These are phyloP conservation scores for Mastomys natalensis DNA, from an alignment of 2,113 vertebrate genomes.

Conservation along the genomic window DNA sequence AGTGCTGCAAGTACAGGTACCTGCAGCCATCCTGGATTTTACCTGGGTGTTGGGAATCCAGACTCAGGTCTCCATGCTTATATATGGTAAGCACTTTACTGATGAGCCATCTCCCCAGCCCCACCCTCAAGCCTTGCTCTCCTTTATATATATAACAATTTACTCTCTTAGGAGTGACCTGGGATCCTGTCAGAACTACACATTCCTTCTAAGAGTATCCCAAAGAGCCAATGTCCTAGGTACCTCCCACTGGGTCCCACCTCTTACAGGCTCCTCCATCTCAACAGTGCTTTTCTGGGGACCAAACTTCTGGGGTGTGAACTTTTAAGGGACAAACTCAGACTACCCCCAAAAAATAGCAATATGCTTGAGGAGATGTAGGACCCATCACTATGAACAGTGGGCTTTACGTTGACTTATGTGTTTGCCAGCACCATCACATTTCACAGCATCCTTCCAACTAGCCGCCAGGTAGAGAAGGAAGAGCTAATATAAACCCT, in stretches of 20 bases:
- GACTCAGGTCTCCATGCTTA: not conserved
- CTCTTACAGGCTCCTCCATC: not conserved
- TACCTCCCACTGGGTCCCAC: not conserved
- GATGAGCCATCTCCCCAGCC: not conserved
- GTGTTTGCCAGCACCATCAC: not conserved
- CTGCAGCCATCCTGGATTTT: not conserved
- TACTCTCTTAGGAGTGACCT: not conserved
- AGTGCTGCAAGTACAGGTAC: too few relatives aligned
- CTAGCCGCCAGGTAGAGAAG: fast-evolving
- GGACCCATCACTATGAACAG: not conserved
- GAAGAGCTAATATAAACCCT: not conserved
- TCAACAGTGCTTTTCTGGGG: not conserved
- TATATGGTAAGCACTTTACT: not conserved
- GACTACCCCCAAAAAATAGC: not conserved
- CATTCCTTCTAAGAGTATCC: not conserved
- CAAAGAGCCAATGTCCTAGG: not conserved
- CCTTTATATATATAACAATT: not conserved
- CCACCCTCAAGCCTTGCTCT: not conserved
- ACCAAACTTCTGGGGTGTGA: not conserved
- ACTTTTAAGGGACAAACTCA: not conserved
- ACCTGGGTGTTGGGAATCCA: not conserved
- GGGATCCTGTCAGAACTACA: not conserved
- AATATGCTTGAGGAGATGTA: not conserved
- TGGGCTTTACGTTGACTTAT: not conserved
- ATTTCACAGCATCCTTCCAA: not conserved